Evolutionary conservation across 2,797 vertebrate genomes (phyloP), one percentile per base, ranked within the genome.

Genomic region (Lemur catta): DNA sequence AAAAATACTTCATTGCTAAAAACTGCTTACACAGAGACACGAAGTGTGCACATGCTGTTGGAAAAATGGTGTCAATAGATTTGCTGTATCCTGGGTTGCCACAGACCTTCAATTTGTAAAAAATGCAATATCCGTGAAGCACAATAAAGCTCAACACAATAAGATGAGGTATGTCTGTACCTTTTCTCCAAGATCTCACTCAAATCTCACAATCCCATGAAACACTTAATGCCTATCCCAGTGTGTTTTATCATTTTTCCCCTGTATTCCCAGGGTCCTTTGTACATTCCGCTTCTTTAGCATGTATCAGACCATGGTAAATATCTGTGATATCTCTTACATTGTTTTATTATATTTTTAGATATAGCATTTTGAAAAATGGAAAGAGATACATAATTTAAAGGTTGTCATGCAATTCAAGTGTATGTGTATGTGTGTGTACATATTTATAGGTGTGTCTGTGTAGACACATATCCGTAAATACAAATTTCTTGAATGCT

Each of bases 231-330:
- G 15, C n/a, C 30, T 46, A 6, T 7, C 4, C 13, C 4, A 0
- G 0, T 33, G 84, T 78, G 57, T 55, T 57, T 74, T 46, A 6
- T 15, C 15, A 1, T 22, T 33, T 41, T 3, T 18, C 59, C 18
- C 22, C 41, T 41, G 1, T 38, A 48, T 81, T 28, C 11, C 9
- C 17, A 63, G 24, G 4, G 22, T 17, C 6, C 18, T 12, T 43
- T 74, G 7, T 20, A 41, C 0, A 0, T 20, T 4, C 12, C 1
- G 0, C 7, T 14, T 67, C 1, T 61, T 50, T 24, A 35, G 17
- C 20, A 14, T 14, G 4, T 33, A 2, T 48, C 52, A 30, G 50
- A 69, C 9, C 0, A 7, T 8, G 4, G 43, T 38, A 35, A 33
- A 48, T 26, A 30, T 7, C 10, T 43, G 11, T 26, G 22, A 35